A percentile compares a stretch with the other conserved stretches of the same genome.
Conservation (phyloP, 2,113 vertebrate genomes). For the Gambusia affinis region DNA sequence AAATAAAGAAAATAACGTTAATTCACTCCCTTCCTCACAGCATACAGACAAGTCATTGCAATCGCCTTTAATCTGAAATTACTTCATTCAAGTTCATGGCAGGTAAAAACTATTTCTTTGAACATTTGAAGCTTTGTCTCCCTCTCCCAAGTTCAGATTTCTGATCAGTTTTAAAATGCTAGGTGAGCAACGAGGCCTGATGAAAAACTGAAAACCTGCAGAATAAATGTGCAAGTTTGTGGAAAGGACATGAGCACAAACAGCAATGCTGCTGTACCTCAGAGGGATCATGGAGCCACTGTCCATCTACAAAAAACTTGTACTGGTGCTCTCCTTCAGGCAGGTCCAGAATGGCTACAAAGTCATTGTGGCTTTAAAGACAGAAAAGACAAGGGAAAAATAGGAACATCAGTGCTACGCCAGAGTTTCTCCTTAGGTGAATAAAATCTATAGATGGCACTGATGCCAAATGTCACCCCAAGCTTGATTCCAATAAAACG, state of each 20-base stretch:
- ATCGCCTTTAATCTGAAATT: background rate
- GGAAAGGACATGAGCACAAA: background rate
- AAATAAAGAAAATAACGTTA: background rate
- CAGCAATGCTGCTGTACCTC: conserved; percentile 84
- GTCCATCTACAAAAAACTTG: conserved; percentile 99
- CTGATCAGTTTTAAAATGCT: background rate
- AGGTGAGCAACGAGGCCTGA: too few relatives aligned
- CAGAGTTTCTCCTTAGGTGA: background rate
- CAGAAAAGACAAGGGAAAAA: background rate
- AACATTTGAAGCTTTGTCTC: background rate
- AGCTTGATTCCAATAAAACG: background rate
- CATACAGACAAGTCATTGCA: too few relatives aligned
- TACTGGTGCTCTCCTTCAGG: conserved; percentile 98
- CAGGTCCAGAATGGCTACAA: conserved; percentile 95
- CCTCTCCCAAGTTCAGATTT: background rate
- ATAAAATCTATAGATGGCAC: background rate
- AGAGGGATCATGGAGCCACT: conserved; percentile 94
- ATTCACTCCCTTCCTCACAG: background rate
- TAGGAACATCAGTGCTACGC: background rate
- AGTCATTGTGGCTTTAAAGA: conserved; percentile 91
- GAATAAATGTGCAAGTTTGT: background rate
- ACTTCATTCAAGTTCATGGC: background rate
- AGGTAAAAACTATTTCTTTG: background rate
- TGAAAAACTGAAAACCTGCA: background rate
- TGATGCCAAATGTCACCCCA: background rate